These are phyloP conservation scores for Dromas ardeola DNA, from an alignment of 2,113 vertebrate species.

Conservation along the genomic window DNA sequence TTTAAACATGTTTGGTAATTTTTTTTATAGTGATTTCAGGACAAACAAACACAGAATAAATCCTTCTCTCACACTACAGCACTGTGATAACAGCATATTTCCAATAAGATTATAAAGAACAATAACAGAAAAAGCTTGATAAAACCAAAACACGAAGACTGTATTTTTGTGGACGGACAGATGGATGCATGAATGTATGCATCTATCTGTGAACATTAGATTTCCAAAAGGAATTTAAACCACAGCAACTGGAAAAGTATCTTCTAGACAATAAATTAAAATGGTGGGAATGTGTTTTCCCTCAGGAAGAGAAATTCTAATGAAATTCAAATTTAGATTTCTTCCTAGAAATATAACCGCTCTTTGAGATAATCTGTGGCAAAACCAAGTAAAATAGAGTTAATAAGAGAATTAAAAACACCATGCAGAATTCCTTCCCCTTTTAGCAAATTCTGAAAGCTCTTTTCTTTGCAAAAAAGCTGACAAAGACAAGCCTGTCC, in stretches of 20 bases:
- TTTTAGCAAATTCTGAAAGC: constrained; percentile 58
- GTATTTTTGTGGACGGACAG: neutral
- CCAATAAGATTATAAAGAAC: constrained; percentile 16
- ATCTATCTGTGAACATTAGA: neutral
- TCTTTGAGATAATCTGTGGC: constrained; percentile 44
- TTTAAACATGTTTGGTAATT: neutral
- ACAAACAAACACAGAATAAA: neutral
- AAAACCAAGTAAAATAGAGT: constrained; percentile 53
- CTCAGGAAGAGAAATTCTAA: constrained; percentile 35
- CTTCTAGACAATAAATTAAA: constrained; percentile 19
- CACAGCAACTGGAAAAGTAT: constrained; percentile 22
- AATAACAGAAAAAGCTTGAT: neutral
- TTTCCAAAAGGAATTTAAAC: constrained; percentile 37
- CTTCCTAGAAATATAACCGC: neutral
- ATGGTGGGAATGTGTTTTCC: neutral
- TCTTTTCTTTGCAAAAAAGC: constrained; percentile 63
- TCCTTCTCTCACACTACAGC: neutral
- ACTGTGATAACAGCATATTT: constrained; percentile 1
- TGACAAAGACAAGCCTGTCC: constrained; percentile 66
- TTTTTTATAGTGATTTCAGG: neutral
- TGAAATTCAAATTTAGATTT: constrained; percentile 27
- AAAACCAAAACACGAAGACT: neutral
- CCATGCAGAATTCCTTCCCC: constrained; percentile 9
- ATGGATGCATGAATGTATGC: neutral
- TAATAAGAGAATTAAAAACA: neutral